Evolutionary conservation across 2,797 vertebrate species (phyloP).

Genomic region (Diplodus sargus): DNA sequence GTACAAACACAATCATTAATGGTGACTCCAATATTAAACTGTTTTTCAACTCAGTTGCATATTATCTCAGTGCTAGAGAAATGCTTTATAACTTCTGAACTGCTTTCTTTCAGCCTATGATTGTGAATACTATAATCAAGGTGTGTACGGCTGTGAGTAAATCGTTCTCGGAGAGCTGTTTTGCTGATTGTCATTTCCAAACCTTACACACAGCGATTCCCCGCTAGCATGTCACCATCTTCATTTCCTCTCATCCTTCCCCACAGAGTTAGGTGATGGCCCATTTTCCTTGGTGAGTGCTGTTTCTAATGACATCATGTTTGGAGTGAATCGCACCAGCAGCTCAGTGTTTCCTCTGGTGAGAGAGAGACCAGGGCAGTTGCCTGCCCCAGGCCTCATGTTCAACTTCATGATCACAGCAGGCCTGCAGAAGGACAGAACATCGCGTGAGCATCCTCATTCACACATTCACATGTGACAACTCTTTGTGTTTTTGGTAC

Average conservation of each 20-base stretch:
- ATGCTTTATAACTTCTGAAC: conserved; percentile 19
- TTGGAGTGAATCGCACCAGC: conserved; percentile 92
- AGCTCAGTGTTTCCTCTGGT: conserved; percentile 90
- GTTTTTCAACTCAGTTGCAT: conserved; percentile 5
- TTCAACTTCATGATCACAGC: conserved; percentile 98
- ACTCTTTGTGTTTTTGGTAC: neutral
- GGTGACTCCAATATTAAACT: conserved; percentile 23
- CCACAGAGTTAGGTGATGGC: conserved; percentile 92
- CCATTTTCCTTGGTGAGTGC: conserved; percentile 92
- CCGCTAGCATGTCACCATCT: conserved; percentile 8
- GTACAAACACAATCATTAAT: conserved; percentile 68
- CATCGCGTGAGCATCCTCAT: conserved; percentile 87
- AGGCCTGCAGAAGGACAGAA: conserved; percentile 92
- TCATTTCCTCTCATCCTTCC: conserved; percentile 37
- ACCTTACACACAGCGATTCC: neutral
- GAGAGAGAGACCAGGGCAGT: conserved; percentile 80
- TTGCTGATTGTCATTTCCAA: conserved; percentile 11
- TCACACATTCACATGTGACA: neutral
- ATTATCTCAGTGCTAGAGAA: conserved; percentile 32
- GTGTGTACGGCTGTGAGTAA: conserved; percentile 80
- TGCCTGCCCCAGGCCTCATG: conserved; percentile 83
- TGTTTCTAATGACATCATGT: conserved; percentile 88
- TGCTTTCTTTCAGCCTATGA: conserved; percentile 91
- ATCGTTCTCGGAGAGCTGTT: neutral
- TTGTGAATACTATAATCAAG: conserved; percentile 99